Base-by-base conservation (phyloP, 2,797 vertebrate genomes). In the Acanthornis magna region DNA sequence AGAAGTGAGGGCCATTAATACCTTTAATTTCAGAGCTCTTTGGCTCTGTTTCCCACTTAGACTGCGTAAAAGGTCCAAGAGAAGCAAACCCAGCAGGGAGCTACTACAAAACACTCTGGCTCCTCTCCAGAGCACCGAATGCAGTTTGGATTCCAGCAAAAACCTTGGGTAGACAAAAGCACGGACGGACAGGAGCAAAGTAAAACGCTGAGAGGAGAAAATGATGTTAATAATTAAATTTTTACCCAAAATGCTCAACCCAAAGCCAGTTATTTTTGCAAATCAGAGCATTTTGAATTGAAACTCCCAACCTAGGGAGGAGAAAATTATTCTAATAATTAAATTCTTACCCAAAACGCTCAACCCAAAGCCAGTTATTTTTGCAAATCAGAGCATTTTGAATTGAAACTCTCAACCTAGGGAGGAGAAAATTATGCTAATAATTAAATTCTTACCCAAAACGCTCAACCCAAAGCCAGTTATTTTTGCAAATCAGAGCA, bases 141-240 rank as follows among this genome's bases (percentile, higher is more conserved):
- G 1, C 16, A 36, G 20, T 8, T 16, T 10, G 4, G 2, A 25
- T 1, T 7, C 63, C 76, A 66, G 36, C 3, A 16, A 66, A 51
- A 66, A 54, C 19, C 47, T 11, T 1, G 3, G 16, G 1, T 0
- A 20, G n/a, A 18, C 27, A n/a, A 30, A 47, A 48, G 43, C 61
- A 34, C 0, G 2, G 54, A 4, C 36, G 36, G 36, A 16, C 42
- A 40, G 38, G 34, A 55, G 43, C 3, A 2, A 55, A 79, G 27
- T 1, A 13, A 63, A 88, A 34, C 5, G 0, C 25, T 4, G 14
- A 53, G 16, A 7, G 13, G 7, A 71, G 30, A 9, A 42, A 57
- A 13, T 0, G 0, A 22, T 5, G 7, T 14, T 4, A 40, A 29
- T 5, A n/a, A 71, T 10, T 5, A 8, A 1, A 8, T 7, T 48